Percentiles rank a stretch among this genome's conserved stretches.
Conservation (phyloP, 2,113 vertebrate species). For the Taurulus bubalis region DNA sequence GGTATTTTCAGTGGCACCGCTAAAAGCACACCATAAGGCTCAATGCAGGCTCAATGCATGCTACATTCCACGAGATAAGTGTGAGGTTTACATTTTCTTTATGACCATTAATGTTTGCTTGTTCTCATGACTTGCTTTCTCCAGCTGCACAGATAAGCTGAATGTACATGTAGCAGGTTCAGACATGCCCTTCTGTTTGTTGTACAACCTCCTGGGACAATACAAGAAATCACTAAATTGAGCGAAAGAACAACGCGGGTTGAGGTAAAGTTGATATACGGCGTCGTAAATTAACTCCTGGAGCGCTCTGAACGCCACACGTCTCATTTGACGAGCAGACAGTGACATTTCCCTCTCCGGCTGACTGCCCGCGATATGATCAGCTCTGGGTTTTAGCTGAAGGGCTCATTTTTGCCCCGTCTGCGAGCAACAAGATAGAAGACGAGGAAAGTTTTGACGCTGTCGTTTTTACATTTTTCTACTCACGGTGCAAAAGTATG, state of each 20-base stretch:
- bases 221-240: background rate
- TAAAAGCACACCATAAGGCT: too few species aligned
- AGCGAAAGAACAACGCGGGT: background rate
- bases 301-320: background rate
- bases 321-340: background rate
- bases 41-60: too few species aligned
- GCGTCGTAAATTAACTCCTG: background rate
- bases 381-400: constrained; percentile 9
- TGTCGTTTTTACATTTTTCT: background rate
- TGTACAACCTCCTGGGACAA: background rate
- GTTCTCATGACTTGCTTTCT: background rate
- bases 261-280: background rate
- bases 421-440: background rate
- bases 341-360: constrained; percentile 8
- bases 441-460: background rate
- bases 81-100: background rate
- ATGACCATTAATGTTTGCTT: background rate
- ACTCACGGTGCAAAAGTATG: constrained; percentile 3
- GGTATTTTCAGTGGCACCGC: background rate
- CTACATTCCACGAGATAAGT: too few species aligned
- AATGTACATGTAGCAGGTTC: background rate
- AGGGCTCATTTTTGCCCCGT: constrained; percentile 12
- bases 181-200: background rate
- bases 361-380: background rate
- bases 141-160: background rate